Evolutionary conservation across 1,140 invertebrate species (phyloP).

Genomic region (Ganaspis sp.): DNA sequence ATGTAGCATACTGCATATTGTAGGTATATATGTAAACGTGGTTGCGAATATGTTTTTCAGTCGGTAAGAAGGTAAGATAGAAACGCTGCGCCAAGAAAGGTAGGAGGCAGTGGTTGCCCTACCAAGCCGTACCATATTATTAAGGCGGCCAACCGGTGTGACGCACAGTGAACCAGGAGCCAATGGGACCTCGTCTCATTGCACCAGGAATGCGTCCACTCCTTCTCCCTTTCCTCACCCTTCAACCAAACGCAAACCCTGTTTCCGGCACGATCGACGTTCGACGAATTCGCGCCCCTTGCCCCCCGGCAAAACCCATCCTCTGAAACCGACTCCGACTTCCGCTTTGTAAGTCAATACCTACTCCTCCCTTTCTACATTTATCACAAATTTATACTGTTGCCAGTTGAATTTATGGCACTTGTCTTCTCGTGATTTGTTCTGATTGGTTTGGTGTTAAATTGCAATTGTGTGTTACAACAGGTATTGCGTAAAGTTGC

Average conservation of each 20-base stretch:
- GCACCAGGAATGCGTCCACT: slow-evolving; percentile 66
- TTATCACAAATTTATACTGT: too few relatives aligned
- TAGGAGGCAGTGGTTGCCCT: slow-evolving; percentile 53
- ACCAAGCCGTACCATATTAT: slow-evolving; percentile 68
- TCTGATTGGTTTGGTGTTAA: too few relatives aligned
- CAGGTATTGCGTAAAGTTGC: too few relatives aligned
- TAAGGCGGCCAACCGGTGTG: slow-evolving; percentile 73
- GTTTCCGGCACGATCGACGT: slow-evolving; percentile 64
- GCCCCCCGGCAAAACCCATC: slow-evolving; percentile 4
- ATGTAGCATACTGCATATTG: neutral
- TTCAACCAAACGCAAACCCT: slow-evolving; percentile 55
- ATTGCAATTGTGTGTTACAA: too few relatives aligned
- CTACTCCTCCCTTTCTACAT: neutral
- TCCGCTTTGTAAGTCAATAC: slow-evolving; percentile 11
- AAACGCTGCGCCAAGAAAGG: slow-evolving; percentile 40
- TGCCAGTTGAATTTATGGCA: too few relatives aligned
- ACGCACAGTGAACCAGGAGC: slow-evolving; percentile 66
- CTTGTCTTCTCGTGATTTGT: too few relatives aligned
- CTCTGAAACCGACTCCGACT: neutral
- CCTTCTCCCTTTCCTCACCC: slow-evolving; percentile 47
- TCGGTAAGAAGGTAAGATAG: slow-evolving; percentile 24
- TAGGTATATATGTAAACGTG: neutral
- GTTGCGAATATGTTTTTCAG: slow-evolving; percentile 1
- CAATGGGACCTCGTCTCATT: slow-evolving; percentile 69
- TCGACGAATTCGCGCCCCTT: slow-evolving; percentile 47